These are phyloP conservation scores for Microchirus variegatus DNA, from an alignment of 2,797 vertebrate genomes.

Conservation along the genomic window DNA sequence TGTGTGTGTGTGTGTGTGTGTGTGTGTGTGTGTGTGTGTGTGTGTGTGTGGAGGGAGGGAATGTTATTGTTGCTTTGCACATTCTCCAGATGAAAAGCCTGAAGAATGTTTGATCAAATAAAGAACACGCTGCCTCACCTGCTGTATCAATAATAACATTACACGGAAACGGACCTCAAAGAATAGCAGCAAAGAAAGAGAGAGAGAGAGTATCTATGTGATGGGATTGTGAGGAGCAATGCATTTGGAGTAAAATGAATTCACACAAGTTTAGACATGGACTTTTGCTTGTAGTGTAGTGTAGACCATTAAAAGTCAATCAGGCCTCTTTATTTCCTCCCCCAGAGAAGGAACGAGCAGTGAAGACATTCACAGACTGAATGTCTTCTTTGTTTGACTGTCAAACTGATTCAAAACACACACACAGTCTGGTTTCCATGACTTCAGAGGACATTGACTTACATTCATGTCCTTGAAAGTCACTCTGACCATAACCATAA, in stretches of 20 bases:
- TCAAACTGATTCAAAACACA: slow-evolving; percentile 18
- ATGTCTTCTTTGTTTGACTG: slow-evolving; percentile 52
- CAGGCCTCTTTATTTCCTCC: slow-evolving; percentile 1
- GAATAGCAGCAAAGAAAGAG: slow-evolving; percentile 1
- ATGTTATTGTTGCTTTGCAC: slow-evolving; percentile 20
- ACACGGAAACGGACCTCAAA: slow-evolving; percentile 13
- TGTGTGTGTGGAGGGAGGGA: background rate
- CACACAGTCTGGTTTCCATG: background rate
- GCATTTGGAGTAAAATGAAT: background rate
- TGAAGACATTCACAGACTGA: slow-evolving; percentile 23
- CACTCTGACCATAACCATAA: no score
- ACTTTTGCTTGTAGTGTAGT: background rate
- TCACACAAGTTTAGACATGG: background rate
- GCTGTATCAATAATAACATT: slow-evolving; percentile 40
- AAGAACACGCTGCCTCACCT: slow-evolving; percentile 46
- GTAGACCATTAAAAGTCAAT: slow-evolving; percentile 35
- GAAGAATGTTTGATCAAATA: slow-evolving; percentile 39
- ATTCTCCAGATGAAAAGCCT: slow-evolving; percentile 45
- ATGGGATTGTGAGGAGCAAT: background rate
- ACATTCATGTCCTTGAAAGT: no score
- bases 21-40: slow-evolving; percentile 2
- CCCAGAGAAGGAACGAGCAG: background rate
- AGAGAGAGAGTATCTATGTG: background rate
- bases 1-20: background rate
- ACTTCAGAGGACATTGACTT: no score